Conservation (phyloP, 2,888 invertebrate genomes). For the Acronicta leporina region DNA sequence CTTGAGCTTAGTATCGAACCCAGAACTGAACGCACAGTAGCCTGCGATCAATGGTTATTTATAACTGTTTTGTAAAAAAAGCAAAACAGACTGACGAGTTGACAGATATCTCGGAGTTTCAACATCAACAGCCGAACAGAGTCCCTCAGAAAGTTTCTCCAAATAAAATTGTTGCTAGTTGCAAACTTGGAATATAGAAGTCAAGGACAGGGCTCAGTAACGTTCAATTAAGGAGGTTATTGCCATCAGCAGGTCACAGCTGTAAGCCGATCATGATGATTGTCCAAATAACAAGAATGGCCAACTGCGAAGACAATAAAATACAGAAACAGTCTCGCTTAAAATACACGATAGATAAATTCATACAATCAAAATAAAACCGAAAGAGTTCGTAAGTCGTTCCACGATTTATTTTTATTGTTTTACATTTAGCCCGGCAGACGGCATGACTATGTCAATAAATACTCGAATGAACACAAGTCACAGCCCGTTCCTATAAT, state of each 20-base stretch:
- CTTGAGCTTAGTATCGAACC: too few species aligned
- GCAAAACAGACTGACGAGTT: too few species aligned
- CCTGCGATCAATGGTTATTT: too few species aligned
- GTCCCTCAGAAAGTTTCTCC: too few species aligned
- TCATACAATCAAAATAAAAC: background rate
- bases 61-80: too few species aligned
- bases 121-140: too few species aligned
- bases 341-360: background rate
- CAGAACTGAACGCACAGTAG: too few species aligned
- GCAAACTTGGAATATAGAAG: too few species aligned
- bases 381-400: background rate
- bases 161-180: too few species aligned
- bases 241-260: background rate
- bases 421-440: conserved; percentile 6
- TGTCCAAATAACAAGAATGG: background rate
- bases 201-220: too few species aligned
- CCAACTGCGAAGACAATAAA: background rate
- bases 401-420: conserved; percentile 1
- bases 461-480: background rate
- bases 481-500: conserved; percentile 11
- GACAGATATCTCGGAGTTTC: too few species aligned
- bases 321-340: background rate
- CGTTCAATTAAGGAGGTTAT: background rate
- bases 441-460: conserved; percentile 13
- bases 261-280: background rate